Evolutionary conservation across 2,113 vertebrate genomes (phyloP), one percentile per base, ranked within the genome.

Genomic region (Triplophysa rosa): DNA sequence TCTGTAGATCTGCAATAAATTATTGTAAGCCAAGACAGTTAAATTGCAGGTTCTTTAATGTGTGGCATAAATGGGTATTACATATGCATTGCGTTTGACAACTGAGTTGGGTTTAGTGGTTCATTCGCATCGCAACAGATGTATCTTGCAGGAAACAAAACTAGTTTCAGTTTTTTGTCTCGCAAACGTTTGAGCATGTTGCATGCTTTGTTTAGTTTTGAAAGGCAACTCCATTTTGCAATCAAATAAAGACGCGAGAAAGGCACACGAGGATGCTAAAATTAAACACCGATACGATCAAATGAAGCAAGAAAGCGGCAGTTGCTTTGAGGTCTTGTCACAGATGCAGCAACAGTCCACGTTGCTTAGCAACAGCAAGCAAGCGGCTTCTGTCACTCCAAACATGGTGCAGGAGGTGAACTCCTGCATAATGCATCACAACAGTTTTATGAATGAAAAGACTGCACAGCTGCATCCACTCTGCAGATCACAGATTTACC

Each of bases 381-480:
- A 68, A 83, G 68, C 82, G 45, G 70, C 49, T 67, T 61, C 73
- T 64, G 67, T 77, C 56, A 77, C 64, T 64, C 49, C 75, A 65
- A 79, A 86, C 77, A 77, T 63, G 65, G 67, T 37, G 19, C 3
- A 26, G 42, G 61, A 56, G 63, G 16, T 23, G 47, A 58, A 64
- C 71, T 62, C 21, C 61, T 63, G 37, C 24, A 78, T 74, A 64
- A 65, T 75, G n/a, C 75, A 78, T 40, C 24, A 40, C 78, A 70
- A 19, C 10, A 62, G 69, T 81, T 87, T 88, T 86, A 86, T 86
- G 81, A 88, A 88, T 87, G 84, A 61, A 80, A 21, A 64, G 21
- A 42, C 47, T 29, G 67, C 47, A 83, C 63, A 77, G 54, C 69
- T 72, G 67, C 29, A 68, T 29, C 54, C 19, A 67, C 70, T 24